These are phyloP conservation scores for Anadara kagoshimensis DNA, from an alignment of 1,140 invertebrate species.

Conservation along the genomic window DNA sequence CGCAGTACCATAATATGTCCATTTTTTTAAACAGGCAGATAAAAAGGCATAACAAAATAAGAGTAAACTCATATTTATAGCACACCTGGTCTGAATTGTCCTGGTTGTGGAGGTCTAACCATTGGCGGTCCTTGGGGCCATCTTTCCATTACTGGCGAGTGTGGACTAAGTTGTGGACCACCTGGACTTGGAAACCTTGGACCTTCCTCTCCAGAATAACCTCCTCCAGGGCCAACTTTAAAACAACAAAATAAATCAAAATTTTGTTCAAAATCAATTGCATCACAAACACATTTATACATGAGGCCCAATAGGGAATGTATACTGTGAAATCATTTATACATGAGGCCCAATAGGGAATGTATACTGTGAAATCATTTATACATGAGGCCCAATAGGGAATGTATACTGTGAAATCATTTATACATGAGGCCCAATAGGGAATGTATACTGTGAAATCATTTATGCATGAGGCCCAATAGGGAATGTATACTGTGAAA, in stretches of 20 bases:
- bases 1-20: no score
- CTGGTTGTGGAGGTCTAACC: constrained; percentile 45
- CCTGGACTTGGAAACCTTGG: constrained; percentile 26
- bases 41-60: neutral
- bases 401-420: no score
- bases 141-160: constrained; percentile 35
- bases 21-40: no score
- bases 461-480: no score
- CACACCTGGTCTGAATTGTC: constrained; percentile 49
- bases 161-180: constrained; percentile 16
- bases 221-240: constrained; percentile 10
- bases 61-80: neutral
- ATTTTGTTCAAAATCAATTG: neutral
- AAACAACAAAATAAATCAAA: neutral
- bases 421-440: no score
- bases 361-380: no score
- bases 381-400: no score
- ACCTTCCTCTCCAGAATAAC: constrained; percentile 7
- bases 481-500: no score
- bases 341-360: no score
- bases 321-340: no score
- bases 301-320: neutral
- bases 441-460: no score
- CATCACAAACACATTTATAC: neutral
- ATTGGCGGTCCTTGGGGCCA: constrained; percentile 35